A percentile compares a stretch with the other conserved stretches of the same genome.
Evolutionary conservation across 2,888 invertebrate species (phyloP).

Genomic region (Tipula confusa): DNA sequence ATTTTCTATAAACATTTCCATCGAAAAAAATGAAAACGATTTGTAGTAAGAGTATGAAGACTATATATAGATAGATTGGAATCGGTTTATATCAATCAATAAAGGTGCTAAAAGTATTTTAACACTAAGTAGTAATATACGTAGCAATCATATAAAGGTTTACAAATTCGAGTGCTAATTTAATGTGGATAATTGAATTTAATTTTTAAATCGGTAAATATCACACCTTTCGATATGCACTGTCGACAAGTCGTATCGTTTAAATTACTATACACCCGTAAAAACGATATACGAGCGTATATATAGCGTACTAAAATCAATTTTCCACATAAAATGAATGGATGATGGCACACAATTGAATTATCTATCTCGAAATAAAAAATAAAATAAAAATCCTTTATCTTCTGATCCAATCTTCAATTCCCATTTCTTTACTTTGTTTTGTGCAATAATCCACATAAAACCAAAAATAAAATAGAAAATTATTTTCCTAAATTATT

Average conservation of each 20-base stretch:
- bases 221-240: neutral
- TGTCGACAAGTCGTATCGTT: neutral
- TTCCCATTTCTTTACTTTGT: conserved; percentile 25
- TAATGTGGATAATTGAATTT: neutral
- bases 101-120: conserved; percentile 12
- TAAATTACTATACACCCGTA: neutral
- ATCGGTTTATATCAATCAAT: neutral
- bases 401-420: conserved; percentile 20
- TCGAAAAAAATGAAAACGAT: neutral
- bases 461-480: neutral
- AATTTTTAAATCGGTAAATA: neutral
- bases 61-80: neutral
- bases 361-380: neutral
- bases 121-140: neutral
- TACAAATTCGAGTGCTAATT: neutral
- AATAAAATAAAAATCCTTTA: neutral
- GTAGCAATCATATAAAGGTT: neutral
- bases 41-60: neutral
- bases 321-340: conserved; percentile 3
- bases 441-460: neutral
- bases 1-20: neutral
- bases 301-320: neutral
- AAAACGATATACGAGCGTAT: neutral
- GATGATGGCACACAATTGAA: neutral
- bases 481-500: neutral